Percentiles rank a stretch among this genome's conserved stretches.
Evolutionary conservation across 2,888 invertebrate genomes (phyloP).

Genomic region (Buathra laborator): DNA sequence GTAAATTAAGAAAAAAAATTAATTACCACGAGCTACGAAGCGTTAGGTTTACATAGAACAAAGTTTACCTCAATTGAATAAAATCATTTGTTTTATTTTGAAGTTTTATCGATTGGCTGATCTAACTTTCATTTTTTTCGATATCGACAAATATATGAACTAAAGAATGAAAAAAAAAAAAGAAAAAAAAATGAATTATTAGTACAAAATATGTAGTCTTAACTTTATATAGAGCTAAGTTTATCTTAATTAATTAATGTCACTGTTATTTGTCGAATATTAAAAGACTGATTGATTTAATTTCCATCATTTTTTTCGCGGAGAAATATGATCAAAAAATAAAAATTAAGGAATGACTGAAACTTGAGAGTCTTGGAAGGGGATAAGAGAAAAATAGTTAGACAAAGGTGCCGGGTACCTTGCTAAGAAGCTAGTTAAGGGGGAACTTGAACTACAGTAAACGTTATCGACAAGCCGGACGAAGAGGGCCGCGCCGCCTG

Average conservation of each 20-base stretch:
- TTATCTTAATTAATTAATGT: no score
- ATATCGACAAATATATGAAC: not conserved
- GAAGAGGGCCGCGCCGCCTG: conserved; percentile 2
- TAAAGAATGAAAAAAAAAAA: no score
- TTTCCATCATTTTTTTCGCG: no score
- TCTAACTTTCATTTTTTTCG: not conserved
- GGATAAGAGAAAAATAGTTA: not conserved
- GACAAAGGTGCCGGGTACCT: not conserved
- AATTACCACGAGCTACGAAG: not conserved
- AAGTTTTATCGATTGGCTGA: not conserved
- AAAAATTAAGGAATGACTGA: not conserved
- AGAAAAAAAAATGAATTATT: no score
- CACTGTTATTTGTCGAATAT: not conserved
- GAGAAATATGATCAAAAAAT: no score
- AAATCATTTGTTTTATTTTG: not conserved
- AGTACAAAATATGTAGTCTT: not conserved
- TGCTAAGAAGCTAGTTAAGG: conserved; percentile 21
- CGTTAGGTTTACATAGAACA: not conserved
- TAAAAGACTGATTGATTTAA: not conserved
- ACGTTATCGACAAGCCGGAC: conserved; percentile 12
- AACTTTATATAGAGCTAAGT: no score
- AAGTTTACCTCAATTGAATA: not conserved
- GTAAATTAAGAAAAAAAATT: not conserved
- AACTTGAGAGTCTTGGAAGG: not conserved
- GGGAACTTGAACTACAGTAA: conserved; percentile 7